phyloP scores from a whole-genome alignment of 2,113 vertebrate species.

The Cettia cetti region DNA sequence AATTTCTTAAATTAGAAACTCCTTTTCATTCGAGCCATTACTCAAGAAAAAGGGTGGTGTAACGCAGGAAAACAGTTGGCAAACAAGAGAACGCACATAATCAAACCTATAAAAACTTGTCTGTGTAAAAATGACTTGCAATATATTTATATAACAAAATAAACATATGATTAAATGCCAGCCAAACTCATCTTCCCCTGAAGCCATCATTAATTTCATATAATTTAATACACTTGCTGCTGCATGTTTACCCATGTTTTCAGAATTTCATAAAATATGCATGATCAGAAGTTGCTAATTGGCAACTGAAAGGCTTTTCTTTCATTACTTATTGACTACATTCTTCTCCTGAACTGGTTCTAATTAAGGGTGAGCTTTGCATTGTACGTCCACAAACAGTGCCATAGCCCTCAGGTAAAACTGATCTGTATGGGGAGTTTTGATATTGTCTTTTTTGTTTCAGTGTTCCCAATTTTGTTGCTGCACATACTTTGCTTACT shows the following conservation, averaged over 20 bases:
- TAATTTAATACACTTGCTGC: neutral
- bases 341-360: neutral
- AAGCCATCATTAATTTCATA: conserved; percentile 32
- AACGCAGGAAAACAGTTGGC: neutral
- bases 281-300: neutral
- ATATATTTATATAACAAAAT: conserved; percentile 23
- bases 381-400: neutral
- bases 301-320: neutral
- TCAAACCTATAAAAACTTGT: neutral
- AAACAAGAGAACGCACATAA: neutral
- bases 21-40: neutral
- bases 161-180: conserved; percentile 39
- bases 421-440: neutral
- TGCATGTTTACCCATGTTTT: neutral
- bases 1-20: neutral
- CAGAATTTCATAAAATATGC: conserved; percentile 36
- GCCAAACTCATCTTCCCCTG: conserved; percentile 1
- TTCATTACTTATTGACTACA: neutral
- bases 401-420: neutral
- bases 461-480: neutral
- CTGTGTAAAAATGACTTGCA: neutral
- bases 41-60: neutral
- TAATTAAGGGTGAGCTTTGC: neutral
- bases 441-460: neutral
- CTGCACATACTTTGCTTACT: neutral